Percentiles rank a stretch among this genome's conserved stretches.
These are phyloP conservation scores for Calvadosia cruxmelitensis DNA, from an alignment of 30 jellyfish, hydroid and myxozoan genomes.

Conservation along the genomic window DNA sequence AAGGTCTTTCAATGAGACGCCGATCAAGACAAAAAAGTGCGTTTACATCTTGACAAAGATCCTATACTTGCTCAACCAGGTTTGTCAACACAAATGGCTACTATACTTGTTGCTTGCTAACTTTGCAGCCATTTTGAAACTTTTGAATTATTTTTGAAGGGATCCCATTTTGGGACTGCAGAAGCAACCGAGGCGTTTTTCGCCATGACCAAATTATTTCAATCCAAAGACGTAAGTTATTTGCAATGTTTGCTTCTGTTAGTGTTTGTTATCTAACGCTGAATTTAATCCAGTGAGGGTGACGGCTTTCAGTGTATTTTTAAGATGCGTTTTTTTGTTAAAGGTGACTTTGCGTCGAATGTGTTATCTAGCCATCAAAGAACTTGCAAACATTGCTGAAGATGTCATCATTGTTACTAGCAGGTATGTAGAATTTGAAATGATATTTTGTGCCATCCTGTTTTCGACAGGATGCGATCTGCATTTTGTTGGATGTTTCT, in stretches of 20 bases:
- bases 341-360: constrained; percentile 82
- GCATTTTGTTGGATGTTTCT: too few species aligned
- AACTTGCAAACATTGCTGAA: constrained; percentile 82
- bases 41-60: constrained; percentile 72
- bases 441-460: too few species aligned
- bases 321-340: background rate
- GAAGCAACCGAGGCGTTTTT: constrained; percentile 96
- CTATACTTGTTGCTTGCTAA: background rate
- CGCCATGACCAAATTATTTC: constrained; percentile 94
- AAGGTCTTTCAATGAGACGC: constrained; percentile 81
- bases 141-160: constrained; percentile 25
- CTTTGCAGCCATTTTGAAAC: background rate
- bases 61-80: constrained; percentile 78
- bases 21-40: constrained; percentile 84
- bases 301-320: too few species aligned
- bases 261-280: too few species aligned
- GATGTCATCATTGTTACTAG: constrained; percentile 98
- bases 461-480: too few species aligned
- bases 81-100: constrained; percentile 8
- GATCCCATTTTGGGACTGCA: constrained; percentile 80
- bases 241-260: background rate
- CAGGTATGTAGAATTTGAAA: too few species aligned
- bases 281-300: too few species aligned
- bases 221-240: constrained; percentile 79
- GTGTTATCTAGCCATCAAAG: constrained; percentile 92